Evolutionary conservation across 2,888 invertebrate species (phyloP), one percentile per base, ranked within the genome.

Genomic region (Lycia hirtaria): DNA sequence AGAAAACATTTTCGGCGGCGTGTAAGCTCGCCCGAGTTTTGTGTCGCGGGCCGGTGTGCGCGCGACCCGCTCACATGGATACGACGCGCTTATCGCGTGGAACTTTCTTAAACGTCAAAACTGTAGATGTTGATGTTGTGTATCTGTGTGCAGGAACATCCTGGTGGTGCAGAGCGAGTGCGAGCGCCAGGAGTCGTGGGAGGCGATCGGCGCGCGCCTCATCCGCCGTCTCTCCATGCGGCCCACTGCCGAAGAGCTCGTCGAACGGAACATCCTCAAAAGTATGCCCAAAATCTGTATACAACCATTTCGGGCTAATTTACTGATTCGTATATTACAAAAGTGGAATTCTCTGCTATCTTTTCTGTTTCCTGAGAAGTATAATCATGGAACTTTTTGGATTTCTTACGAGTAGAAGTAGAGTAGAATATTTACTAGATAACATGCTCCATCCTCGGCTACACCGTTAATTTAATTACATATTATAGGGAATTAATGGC

Each of bases 181-280:
- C 93, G 98, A 98, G 90, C 93, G 97, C 70, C 96, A 96, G 83
- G 97, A 98, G 89, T 96, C 96, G 75, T 97, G 98, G 93, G 97
- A 98, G 87, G 97, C 97, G 60, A 98, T 98, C 80, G 98, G 98
- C 51, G 97, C 97, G 67, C 95, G 98, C 74, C 94, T 98, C 72
- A 98, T 97, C 79, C 95, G 99, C 84, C 96, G 99, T 76, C 93
- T 99, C 79, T 99, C 99, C 88, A 97, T 99, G 96, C 94, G 99
- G 78, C 99, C 99, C 71, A 98, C 99, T 43, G 97, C 97, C 66
- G 98, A 99, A 87, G 99, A 99, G 89, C 94, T 99, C 67, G 98
- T 99, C 85, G 98, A 99, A 87, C 95, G 99, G 76, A 99, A 99
- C 86, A 99, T 99, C 86, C 94, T 99, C 72, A 98, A 98, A 94